These are phyloP conservation scores for Sorex araneus DNA, from an alignment of 2,113 vertebrate species.

Conservation along the genomic window DNA sequence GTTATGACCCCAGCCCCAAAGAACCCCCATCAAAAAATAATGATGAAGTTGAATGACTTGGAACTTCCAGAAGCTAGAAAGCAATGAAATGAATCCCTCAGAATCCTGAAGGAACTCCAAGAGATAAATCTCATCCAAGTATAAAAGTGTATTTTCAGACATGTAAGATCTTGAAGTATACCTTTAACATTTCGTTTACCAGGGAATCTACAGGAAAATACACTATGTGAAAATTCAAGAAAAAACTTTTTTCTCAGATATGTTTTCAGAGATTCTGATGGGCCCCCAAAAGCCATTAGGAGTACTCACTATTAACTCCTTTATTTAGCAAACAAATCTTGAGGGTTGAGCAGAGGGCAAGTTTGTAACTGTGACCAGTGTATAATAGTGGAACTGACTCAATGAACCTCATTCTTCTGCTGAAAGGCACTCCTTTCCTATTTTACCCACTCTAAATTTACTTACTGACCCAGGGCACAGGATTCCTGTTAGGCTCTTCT, in stretches of 20 bases:
- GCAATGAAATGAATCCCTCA: background rate
- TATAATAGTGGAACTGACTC: background rate
- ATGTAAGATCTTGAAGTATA: background rate
- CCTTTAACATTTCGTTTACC: background rate
- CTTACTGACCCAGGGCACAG: background rate
- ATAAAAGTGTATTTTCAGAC: background rate
- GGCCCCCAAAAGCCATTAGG: background rate
- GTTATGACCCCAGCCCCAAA: too few species aligned
- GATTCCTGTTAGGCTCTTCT: background rate
- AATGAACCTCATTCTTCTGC: background rate
- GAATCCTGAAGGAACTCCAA: background rate
- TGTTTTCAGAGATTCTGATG: background rate
- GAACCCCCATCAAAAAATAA: too few species aligned
- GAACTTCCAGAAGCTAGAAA: background rate
- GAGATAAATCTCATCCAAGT: background rate
- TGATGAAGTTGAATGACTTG: background rate
- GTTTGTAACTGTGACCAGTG: background rate
- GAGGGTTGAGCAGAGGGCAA: background rate
- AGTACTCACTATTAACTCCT: background rate
- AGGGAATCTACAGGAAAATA: background rate
- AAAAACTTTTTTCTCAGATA: background rate
- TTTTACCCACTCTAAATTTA: background rate
- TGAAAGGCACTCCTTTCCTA: background rate
- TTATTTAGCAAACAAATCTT: background rate
- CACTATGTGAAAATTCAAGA: background rate